Base-by-base conservation (phyloP, 2,888 invertebrate species). In the Oligia fasciuncula region DNA sequence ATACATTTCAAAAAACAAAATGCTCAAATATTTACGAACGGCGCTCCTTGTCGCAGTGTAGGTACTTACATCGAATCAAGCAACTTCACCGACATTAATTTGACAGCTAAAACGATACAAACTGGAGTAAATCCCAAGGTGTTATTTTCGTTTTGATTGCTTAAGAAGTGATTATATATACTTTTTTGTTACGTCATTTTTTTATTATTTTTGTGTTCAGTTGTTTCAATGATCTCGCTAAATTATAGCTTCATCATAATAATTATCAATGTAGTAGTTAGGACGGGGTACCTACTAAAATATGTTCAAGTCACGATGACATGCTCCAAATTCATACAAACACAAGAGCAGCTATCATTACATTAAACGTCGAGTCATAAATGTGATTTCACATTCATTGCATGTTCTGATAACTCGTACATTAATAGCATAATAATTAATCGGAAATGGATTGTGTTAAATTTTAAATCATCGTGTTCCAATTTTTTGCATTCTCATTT, bases 371-470 rank as follows among this genome's bases (percentile, higher is more conserved):
- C n/a, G 62, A 76, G 40, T 83, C 66, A 70, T 57, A 73, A 76
- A 76, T 70, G 19, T 67, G 57, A 79, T 87, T 83, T 73, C 40
- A 76, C 67, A 54, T 83, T 51, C 84, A 84, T 71, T 83, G 73
- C 84, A 68, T 35, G 72, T 86, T 70, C 75, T 51, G 84, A 73
- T 84, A 68, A 62, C 60, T 60, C 11, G 35, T 65, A 62, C 60
- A 74, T 74, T 84, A 76, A 65, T 72, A 60, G 23, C 65, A 51
- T 69, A 40, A 49, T 73, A 80, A 73, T 85, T 73, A 85, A 77
- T 68, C 66, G 67, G 60, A 68, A 87, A 87, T 80, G 85, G 66
- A 80, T 79, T 77, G 74, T 57, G 68, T 76, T 72, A 62, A 76
- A 87, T 79, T 84, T 72, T 72, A 77, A 79, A 74, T 79, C 35